Base-by-base conservation (phyloP, 2,888 invertebrate genomes). In the Baccha elongata region DNA sequence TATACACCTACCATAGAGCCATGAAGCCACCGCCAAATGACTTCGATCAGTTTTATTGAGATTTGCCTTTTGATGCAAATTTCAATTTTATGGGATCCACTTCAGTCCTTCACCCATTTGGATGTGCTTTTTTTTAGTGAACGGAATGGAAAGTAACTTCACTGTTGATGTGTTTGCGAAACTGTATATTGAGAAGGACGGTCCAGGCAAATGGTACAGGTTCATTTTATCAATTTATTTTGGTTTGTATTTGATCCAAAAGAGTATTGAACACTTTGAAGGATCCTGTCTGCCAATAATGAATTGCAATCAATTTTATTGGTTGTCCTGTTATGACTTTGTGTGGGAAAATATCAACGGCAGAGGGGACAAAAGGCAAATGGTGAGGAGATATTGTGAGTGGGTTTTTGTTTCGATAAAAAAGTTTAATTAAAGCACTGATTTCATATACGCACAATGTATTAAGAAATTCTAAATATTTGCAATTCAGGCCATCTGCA, bases 41-140 rank as follows among this genome's bases (percentile, higher is more conserved):
- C 78, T 83, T 78, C 72, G 83, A 78, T 78, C 83, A 76, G 73
- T 83, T 83, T 83, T 83, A 83, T 83, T 78, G 83, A 83, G 83
- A 83, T 83, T 83, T 78, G 83, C 68, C 76, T 69, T n/a, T n/a
- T 68, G 83, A 83, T 83, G 83, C 83, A 78, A 83, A 83, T 83
- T 83, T 78, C 83, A 83, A 83, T 78, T 83, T 83, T 83, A 83
- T 78, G 64, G 78, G 72, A 83, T 78, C 78, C 83, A 83, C 83
- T 83, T 83, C 73, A 83, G 73, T 83, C 78, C 72, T 64, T 72
- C 62, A 73, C 58, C 72, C 83, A 50, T 64, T 83, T 52, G 42
- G 64, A 37, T 83, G 78, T 83, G 78, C 73, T 50, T 83, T 83
- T 83, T 73, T 35, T 19, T 26, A 48, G 35, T 35, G 19, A 69